Evolutionary conservation across 2,888 invertebrate species (phyloP), one percentile per base, ranked within the genome.

Genomic region (Dryobota labecula): DNA sequence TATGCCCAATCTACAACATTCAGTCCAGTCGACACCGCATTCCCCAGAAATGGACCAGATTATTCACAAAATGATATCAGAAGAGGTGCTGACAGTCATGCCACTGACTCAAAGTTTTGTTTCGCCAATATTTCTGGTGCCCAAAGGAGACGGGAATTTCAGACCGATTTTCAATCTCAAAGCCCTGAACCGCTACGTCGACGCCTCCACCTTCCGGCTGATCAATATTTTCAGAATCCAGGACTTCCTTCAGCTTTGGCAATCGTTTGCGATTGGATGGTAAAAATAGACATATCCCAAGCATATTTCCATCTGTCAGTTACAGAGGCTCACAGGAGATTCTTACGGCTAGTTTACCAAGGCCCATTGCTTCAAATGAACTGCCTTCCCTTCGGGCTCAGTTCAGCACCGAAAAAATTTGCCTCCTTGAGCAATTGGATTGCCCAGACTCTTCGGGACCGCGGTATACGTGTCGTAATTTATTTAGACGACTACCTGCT

Each of bases 381-480:
- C 57, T 57, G 33, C 57, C 24, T 57, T 36, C 36, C 36, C 36
- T 57, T 57, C 24, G 57, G 57, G 15, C 57, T 57, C n/a, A 57
- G 24, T 57, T 57, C 57, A 36, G 57, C 57, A 36, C 36, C 36
- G n/a, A 57, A 57, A 57, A 57, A 13, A 20, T 38, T 57, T 57
- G 57, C 57, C 36, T 38, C 36, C 15, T 7, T 57, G 15, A 57
- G 24, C 57, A 57, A 24, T 57, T 57, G 57, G 36, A 38, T 57
- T 57, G 57, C 57, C n/a, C 56, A 56, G n/a, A n/a, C n/a, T 36
- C 36, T 56, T 56, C n/a, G 56, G 20, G 56, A n/a, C 56, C 57
- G 15, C 36, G 57, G 57, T 8, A 38, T 38, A 15, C 57, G 36
- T 8, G 36, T 57, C 13, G 36, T 57, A 36, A 38, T 57, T 36